Percentiles rank a stretch among this genome's conserved stretches.
phyloP scores from a whole-genome alignment of 2,888 invertebrate species.

The Luperina nickerlii region DNA sequence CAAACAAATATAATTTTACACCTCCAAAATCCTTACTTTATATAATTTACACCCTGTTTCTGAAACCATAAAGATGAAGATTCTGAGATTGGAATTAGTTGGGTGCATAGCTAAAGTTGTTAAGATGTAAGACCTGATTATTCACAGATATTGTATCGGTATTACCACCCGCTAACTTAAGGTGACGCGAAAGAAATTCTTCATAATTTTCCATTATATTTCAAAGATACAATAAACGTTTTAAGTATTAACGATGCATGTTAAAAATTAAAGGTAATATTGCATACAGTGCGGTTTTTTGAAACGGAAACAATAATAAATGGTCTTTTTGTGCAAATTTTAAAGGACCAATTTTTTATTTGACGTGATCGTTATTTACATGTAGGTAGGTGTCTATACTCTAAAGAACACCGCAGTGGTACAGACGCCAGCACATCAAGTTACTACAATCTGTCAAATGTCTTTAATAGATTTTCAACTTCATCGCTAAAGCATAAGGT shows the following conservation, averaged over 20 bases:
- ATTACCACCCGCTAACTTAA: constrained; percentile 88
- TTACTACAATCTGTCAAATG: no score
- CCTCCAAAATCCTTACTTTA: constrained; percentile 17
- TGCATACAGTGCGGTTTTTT: constrained; percentile 58
- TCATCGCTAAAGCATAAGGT: no score
- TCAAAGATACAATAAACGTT: constrained; percentile 65
- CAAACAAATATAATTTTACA: constrained; percentile 68
- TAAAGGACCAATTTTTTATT: constrained; percentile 14
- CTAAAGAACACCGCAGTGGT: not conserved
- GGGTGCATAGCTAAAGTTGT: constrained; percentile 64
- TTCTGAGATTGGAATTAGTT: constrained; percentile 20
- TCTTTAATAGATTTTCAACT: no score
- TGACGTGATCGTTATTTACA: not conserved
- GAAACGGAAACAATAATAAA: constrained; percentile 49
- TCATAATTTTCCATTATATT: constrained; percentile 72
- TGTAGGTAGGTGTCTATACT: not conserved
- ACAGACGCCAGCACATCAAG: no score
- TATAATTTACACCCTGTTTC: constrained; percentile 70
- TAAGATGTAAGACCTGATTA: constrained; percentile 81
- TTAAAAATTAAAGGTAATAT: constrained; percentile 61
- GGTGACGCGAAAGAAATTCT: constrained; percentile 82
- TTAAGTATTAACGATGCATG: constrained; percentile 64
- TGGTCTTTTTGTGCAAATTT: constrained; percentile 21
- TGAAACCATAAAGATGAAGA: constrained; percentile 27
- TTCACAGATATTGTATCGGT: constrained; percentile 86